These are phyloP conservation scores for Porites lutea DNA, from an alignment of 64 coral and sea anemone genomes.

Conservation along the genomic window DNA sequence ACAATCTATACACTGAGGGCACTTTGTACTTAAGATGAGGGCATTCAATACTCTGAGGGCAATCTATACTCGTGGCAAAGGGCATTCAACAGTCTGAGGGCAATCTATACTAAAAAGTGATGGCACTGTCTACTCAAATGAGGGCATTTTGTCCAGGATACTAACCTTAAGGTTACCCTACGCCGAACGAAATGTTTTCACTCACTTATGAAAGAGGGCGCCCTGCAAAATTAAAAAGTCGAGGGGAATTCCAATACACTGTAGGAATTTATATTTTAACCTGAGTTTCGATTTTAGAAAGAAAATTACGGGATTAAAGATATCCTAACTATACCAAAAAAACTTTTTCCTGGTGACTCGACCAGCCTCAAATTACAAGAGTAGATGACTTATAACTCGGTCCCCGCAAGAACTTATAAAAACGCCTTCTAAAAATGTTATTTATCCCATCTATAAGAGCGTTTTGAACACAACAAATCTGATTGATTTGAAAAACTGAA, in stretches of 20 bases:
- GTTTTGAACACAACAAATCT: conserved; percentile 6
- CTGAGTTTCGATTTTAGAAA: neutral
- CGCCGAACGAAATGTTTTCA: neutral
- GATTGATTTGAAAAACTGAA: neutral
- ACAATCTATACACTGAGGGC: too few relatives aligned
- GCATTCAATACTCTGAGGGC: too few relatives aligned
- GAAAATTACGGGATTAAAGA: neutral
- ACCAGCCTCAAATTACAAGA: conserved; percentile 1
- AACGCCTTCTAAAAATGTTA: neutral
- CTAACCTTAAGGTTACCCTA: neutral
- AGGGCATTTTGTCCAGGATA: too few relatives aligned
- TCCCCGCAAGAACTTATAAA: neutral
- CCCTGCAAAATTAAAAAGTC: neutral
- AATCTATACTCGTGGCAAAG: too few relatives aligned
- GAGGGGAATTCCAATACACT: neutral
- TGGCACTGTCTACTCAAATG: too few relatives aligned
- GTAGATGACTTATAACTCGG: neutral
- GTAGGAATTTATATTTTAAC: neutral
- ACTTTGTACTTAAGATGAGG: too few relatives aligned
- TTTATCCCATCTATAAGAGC: neutral
- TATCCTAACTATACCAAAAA: neutral
- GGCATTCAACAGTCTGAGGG: too few relatives aligned
- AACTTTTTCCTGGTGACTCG: neutral
- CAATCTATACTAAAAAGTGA: too few relatives aligned
- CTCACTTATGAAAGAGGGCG: neutral